A percentile compares a stretch with the other conserved stretches of the same genome.
Evolutionary conservation across 2,113 vertebrate genomes (phyloP).

Genomic region (Catharus fuscescens): DNA sequence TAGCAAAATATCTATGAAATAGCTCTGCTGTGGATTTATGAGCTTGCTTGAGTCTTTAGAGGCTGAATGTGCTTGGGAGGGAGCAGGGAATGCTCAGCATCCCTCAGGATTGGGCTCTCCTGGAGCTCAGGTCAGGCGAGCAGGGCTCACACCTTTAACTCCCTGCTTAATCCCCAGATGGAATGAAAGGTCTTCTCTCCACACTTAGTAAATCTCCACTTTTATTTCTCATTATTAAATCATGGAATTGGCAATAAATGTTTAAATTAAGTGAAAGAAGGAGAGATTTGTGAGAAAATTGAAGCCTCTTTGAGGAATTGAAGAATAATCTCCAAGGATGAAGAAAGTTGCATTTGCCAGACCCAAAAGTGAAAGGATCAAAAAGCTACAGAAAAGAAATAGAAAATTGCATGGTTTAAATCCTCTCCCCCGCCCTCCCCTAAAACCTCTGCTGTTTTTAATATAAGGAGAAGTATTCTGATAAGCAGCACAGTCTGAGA

Average conservation of each 20-base stretch:
- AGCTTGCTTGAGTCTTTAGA: not conserved
- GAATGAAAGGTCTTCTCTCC: slow-evolving; percentile 67
- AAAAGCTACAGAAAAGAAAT: slow-evolving; percentile 21
- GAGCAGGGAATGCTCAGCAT: not conserved
- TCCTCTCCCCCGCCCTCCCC: not conserved
- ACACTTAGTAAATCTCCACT: slow-evolving; percentile 69
- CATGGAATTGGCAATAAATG: slow-evolving; percentile 73
- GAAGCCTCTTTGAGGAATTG: slow-evolving; percentile 65
- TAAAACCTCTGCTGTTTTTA: slow-evolving; percentile 6
- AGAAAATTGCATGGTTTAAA: not conserved
- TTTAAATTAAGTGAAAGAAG: slow-evolving; percentile 76
- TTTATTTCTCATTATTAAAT: slow-evolving; percentile 79
- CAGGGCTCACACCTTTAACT: slow-evolving; percentile 11
- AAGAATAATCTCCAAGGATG: slow-evolving; percentile 65
- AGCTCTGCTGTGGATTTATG: not conserved
- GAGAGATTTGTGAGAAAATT: slow-evolving; percentile 73
- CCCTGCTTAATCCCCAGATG: slow-evolving; percentile 52
- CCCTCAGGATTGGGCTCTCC: not conserved
- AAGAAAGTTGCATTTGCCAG: slow-evolving; percentile 55
- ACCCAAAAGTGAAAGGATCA: slow-evolving; percentile 36
- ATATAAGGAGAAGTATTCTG: not conserved
- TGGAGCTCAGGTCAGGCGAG: not conserved
- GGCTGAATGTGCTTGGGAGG: not conserved
- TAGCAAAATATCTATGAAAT: slow-evolving; percentile 24
- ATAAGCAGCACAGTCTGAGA: not conserved